phyloP scores from a whole-genome alignment of 2,888 invertebrate species.

The Rotaria magnacalcarata region DNA sequence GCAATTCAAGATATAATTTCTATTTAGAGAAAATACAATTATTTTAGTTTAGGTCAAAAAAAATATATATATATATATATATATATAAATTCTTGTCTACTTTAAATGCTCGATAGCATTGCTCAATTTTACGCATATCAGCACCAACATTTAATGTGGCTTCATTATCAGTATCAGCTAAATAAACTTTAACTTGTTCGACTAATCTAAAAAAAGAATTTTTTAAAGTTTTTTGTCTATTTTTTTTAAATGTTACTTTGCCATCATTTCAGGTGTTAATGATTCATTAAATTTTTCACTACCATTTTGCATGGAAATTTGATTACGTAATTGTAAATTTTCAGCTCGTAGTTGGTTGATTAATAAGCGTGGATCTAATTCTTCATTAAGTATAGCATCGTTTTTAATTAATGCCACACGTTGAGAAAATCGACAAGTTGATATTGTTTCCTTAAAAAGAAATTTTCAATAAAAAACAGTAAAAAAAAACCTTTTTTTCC shows the following conservation, averaged over 20 bases:
- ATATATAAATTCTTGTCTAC: constrained; percentile 47
- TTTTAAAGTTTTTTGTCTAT: neutral
- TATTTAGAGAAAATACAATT: constrained; percentile 27
- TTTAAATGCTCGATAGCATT: constrained; percentile 54
- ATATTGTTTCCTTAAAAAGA: constrained; percentile 57
- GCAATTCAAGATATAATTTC: constrained; percentile 38
- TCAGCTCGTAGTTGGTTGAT: constrained; percentile 56
- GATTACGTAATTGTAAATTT: constrained; percentile 55
- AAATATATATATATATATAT: neutral
- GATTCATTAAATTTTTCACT: constrained; percentile 7
- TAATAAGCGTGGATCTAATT: constrained; percentile 58
- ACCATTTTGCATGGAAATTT: constrained; percentile 56
- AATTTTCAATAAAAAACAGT: neutral
- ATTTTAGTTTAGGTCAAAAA: neutral
- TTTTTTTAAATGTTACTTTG: neutral
- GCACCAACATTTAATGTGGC: constrained; percentile 53
- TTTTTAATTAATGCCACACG: constrained; percentile 60
- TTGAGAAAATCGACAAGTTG: constrained; percentile 60
- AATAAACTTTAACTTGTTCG: constrained; percentile 52
- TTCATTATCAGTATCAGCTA: constrained; percentile 55
- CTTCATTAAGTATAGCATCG: constrained; percentile 59
- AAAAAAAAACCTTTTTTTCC: constrained; percentile 47
- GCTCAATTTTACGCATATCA: constrained; percentile 58
- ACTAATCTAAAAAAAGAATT: constrained; percentile 51
- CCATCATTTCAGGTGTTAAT: constrained; percentile 40